Conservation (phyloP, 2,113 vertebrate genomes). For the Phodopus roborovskii region DNA sequence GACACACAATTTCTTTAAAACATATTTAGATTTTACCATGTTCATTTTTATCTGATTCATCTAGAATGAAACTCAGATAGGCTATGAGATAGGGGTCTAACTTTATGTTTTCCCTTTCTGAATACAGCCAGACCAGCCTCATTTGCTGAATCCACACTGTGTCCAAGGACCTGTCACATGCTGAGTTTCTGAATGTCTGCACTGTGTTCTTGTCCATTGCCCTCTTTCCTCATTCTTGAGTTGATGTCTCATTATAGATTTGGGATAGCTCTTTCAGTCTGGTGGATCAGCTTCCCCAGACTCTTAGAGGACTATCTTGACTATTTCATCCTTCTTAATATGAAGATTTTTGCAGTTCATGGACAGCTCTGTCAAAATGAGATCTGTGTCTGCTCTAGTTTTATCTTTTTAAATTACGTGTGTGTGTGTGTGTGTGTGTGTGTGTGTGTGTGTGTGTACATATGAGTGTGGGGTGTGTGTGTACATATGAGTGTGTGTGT, state of each 20-base stretch:
- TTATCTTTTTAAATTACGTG: neutral
- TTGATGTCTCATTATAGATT: neutral
- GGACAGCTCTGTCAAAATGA: neutral
- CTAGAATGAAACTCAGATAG: neutral
- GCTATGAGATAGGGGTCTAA: neutral
- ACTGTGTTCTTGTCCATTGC: neutral
- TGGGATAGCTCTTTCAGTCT: neutral
- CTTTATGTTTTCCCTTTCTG: neutral
- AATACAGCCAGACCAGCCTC: neutral
- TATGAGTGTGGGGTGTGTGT: neutral
- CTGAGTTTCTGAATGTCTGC: neutral
- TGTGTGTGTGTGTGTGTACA: neutral
- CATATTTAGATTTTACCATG: neutral
- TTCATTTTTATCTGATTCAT: neutral
- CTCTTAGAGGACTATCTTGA: neutral
- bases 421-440: fast-evolving
- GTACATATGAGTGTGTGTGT: neutral
- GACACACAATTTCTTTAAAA: neutral
- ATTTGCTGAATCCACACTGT: neutral
- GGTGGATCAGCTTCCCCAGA: neutral
- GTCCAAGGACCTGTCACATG: neutral
- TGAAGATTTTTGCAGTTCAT: neutral
- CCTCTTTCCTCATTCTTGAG: neutral
- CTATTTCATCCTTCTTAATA: neutral
- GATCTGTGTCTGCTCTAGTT: neutral